A percentile compares a stretch with the other conserved stretches of the same genome.
These are phyloP conservation scores for Sceloporus undulatus DNA, from an alignment of 2,113 vertebrate genomes.

Conservation along the genomic window DNA sequence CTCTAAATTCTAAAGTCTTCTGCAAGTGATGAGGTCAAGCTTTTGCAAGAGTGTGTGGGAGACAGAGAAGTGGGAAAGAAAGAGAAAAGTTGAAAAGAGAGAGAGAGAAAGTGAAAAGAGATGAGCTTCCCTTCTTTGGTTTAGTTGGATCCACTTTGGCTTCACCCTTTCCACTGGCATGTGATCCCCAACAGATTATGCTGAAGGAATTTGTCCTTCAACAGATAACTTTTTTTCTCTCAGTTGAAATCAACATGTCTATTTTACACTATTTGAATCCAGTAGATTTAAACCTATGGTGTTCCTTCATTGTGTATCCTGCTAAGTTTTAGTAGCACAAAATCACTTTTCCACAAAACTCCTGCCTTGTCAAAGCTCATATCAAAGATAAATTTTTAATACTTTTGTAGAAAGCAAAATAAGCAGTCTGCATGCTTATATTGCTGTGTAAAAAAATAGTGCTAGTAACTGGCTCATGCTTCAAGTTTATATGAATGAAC, in stretches of 20 bases:
- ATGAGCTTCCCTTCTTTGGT: background rate
- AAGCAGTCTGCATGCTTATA: background rate
- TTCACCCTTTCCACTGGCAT: background rate
- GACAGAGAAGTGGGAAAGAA: background rate
- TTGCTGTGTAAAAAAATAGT: background rate
- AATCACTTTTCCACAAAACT: background rate
- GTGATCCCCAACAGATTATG: background rate
- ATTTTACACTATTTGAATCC: background rate
- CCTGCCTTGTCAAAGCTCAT: background rate
- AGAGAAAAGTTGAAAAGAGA: background rate
- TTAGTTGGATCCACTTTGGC: background rate
- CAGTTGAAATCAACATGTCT: no score
- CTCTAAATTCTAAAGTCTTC: background rate
- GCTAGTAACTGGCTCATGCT: background rate
- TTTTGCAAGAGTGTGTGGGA: background rate
- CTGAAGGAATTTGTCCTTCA: background rate
- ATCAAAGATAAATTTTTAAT: background rate
- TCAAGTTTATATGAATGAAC: background rate
- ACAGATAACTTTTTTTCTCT: background rate
- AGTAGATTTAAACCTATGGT: background rate
- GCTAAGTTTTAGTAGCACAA: no score
- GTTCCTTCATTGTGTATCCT: background rate
- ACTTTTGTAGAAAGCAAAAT: background rate
- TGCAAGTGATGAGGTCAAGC: background rate
- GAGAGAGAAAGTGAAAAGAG: background rate